A percentile compares a stretch with the other conserved stretches of the same genome.
Evolutionary conservation across 2,113 vertebrate species (phyloP).

Genomic region (Callocephalon fimbriatum): DNA sequence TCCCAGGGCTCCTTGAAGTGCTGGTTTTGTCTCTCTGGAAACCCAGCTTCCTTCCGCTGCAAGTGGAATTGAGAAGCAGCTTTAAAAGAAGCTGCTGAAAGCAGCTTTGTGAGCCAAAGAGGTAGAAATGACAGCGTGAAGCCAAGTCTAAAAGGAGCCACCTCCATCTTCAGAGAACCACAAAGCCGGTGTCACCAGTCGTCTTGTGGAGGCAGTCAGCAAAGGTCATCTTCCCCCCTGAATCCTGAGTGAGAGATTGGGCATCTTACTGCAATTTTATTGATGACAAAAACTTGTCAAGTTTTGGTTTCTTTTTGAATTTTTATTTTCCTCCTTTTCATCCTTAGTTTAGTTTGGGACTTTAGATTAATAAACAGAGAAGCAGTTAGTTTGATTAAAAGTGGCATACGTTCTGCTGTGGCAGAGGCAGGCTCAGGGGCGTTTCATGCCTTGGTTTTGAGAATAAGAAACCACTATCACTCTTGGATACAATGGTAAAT

Average conservation of each 20-base stretch:
- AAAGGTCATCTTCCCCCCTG: background rate
- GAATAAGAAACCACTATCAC: conserved; percentile 4
- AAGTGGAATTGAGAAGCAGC: background rate
- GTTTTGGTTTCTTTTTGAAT: background rate
- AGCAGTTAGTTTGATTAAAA: conserved; percentile 46
- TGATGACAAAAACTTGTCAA: background rate
- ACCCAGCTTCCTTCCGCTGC: background rate
- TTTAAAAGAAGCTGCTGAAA: background rate
- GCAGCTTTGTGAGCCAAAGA: background rate
- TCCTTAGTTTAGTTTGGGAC: background rate
- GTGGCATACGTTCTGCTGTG: conserved; percentile 1
- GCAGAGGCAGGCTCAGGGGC: background rate
- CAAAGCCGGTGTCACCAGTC: background rate
- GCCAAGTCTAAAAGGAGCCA: background rate
- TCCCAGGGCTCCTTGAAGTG: background rate
- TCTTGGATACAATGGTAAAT: background rate
- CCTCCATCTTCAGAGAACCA: background rate
- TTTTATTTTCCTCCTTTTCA: background rate
- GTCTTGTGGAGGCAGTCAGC: background rate
- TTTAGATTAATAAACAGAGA: conserved; percentile 18
- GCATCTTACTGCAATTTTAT: background rate
- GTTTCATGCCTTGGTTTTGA: background rate
- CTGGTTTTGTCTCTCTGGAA: background rate
- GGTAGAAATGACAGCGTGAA: background rate
- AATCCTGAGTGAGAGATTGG: background rate